Base-by-base conservation (phyloP, 2,113 vertebrate species). In the Albula goreensis region DNA sequence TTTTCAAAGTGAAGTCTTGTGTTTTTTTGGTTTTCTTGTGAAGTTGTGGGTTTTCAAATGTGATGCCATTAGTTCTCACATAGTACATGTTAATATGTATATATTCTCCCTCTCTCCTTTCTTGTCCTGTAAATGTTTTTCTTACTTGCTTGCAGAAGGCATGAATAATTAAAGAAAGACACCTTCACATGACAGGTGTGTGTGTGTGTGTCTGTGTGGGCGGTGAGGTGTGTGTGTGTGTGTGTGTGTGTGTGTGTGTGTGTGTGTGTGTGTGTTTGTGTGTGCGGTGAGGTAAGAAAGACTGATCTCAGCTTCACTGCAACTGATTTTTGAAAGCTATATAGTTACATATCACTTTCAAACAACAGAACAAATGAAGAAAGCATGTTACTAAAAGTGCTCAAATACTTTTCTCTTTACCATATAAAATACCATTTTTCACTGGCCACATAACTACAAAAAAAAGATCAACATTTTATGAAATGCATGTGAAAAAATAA, bases 351-450 rank as follows among this genome's bases (percentile, higher is more conserved):
- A 66, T 19, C 15, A 66, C 60, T 66, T 66, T 22, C 17, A 60
- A 60, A 3, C 12, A 13, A 60, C 12, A 15, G 11, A 15, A 11
- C 12, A 60, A 60, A 11, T 11, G 60, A 22, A 22, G 9, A 66
- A 66, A 22, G 22, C 9, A 19, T 7, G 17, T 19, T 66, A 66
- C 1, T 19, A 66, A 5, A 19, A 66, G 60, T 19, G 22, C 63
- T 2, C 31, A 78, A 49, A 77, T 49, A 74, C 49, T 15, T 25
- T 8, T n/a, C n/a, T 66, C 92, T 94, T 94, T 90, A 94, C 96
- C 95, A 96, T 95, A 96, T 96, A 96, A 97, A 95, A 95, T 95
- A 95, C 94, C 95, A 95, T 94, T 93, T 95, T 96, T 97, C 96
- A 97, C 96, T 91, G 95, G 94, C 17, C 22, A 19, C 5, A 22